Percentiles rank a stretch among this genome's conserved stretches.
Evolutionary conservation across 2,113 vertebrate genomes (phyloP).

Genomic region (Euleptes europaea): DNA sequence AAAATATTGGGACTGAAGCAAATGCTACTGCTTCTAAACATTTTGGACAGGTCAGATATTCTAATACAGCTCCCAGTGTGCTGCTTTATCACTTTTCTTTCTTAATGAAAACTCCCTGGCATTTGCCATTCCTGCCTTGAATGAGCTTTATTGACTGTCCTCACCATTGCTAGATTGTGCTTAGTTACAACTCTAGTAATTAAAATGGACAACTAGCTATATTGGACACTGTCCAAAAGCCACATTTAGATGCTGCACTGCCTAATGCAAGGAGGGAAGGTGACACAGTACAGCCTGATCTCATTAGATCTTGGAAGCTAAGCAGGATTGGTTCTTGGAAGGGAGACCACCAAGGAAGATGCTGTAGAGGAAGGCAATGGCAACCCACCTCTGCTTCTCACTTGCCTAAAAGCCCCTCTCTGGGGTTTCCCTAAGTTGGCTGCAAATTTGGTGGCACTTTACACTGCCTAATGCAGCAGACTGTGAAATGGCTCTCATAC

Average conservation of each 20-base stretch:
- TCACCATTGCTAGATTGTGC: neutral
- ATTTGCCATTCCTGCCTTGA: conserved; percentile 46
- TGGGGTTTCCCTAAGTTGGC: too few relatives aligned
- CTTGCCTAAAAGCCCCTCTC: too few relatives aligned
- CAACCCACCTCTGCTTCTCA: too few relatives aligned
- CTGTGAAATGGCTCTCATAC: neutral
- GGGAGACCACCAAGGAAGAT: too few relatives aligned
- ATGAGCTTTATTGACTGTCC: conserved; percentile 52
- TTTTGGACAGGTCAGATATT: neutral
- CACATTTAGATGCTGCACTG: neutral
- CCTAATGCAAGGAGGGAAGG: neutral
- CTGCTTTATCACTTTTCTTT: conserved; percentile 27
- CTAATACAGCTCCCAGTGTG: neutral
- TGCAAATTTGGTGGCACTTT: too few relatives aligned
- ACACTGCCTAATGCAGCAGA: too few relatives aligned
- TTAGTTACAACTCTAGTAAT: neutral
- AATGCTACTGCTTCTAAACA: neutral
- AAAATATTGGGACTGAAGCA: neutral
- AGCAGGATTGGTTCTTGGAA: too few relatives aligned
- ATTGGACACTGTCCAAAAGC: neutral
- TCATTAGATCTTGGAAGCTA: too few relatives aligned
- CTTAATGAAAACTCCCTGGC: conserved; percentile 54
- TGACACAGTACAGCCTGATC: too few relatives aligned
- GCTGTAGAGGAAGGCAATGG: too few relatives aligned
- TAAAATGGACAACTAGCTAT: neutral